Conservation (phyloP, 2,113 vertebrate species). For the Corythoichthys haematopterus region DNA sequence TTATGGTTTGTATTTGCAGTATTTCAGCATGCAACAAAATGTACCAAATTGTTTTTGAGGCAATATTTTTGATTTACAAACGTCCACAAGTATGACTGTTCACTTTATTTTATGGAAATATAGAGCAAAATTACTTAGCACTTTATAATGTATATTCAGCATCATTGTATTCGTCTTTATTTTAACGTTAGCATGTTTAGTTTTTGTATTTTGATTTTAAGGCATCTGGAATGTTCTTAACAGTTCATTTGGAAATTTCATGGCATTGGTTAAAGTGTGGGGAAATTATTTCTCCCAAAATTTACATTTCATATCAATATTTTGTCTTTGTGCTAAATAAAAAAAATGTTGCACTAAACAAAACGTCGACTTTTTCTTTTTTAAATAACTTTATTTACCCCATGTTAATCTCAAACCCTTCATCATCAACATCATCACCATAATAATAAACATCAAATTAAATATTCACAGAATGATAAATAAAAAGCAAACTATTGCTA, state of each 20-base stretch:
- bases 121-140: no score
- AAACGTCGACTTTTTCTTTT: not conserved
- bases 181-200: not conserved
- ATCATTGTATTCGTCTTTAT: not conserved
- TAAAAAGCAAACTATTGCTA: not conserved
- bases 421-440: not conserved
- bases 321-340: not conserved
- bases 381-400: not conserved
- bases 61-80: not conserved
- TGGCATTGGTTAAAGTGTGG: not conserved
- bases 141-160: no score
- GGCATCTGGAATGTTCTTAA: conserved; percentile 1
- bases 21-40: not conserved
- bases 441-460: not conserved
- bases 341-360: not conserved
- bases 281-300: not conserved
- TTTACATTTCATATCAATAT: not conserved
- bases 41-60: not conserved
- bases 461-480: conserved; percentile 2
- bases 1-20: not conserved
- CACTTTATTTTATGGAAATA: no score
- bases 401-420: not conserved
- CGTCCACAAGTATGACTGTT: not conserved
- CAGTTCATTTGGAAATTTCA: not conserved
- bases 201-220: not conserved